phyloP scores from a whole-genome alignment of 35 echinoderm and acorn worm genomes.

The Stichopus chloronotus region DNA sequence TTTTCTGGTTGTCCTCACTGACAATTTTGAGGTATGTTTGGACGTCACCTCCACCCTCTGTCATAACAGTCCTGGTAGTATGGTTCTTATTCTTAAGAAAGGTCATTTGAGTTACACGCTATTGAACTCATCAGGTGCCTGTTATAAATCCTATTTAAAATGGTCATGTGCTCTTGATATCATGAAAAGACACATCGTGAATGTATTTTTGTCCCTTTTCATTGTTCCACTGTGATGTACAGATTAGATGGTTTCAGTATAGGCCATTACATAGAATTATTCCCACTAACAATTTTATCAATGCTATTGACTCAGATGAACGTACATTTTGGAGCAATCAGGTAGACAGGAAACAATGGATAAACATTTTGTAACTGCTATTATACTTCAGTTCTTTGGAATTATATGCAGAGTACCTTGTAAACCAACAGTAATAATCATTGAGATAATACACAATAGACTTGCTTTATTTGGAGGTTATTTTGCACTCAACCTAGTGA shows the following conservation, averaged over 20 bases:
- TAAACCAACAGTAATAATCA: background rate
- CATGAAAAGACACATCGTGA: background rate
- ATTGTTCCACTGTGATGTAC: background rate
- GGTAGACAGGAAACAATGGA: background rate
- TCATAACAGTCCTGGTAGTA: too few relatives aligned
- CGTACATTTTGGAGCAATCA: background rate
- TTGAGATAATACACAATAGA: background rate
- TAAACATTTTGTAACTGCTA: background rate
- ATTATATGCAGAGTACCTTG: background rate
- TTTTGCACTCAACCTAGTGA: background rate
- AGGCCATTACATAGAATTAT: too few relatives aligned
- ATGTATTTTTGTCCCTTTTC: background rate
- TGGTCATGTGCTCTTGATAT: background rate
- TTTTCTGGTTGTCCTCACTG: too few relatives aligned
- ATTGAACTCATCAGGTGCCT: background rate
- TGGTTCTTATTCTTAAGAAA: background rate
- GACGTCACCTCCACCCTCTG: too few relatives aligned
- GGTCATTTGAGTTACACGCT: background rate
- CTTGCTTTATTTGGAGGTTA: background rate
- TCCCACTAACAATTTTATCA: background rate
- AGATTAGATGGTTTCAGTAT: background rate
- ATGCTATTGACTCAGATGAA: constrained; percentile 6
- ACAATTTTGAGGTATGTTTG: too few relatives aligned
- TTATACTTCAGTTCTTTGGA: constrained; percentile 19
- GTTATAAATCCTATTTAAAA: background rate